Conservation (phyloP, 1,140 invertebrate genomes). For the Sogatella furcifera region DNA sequence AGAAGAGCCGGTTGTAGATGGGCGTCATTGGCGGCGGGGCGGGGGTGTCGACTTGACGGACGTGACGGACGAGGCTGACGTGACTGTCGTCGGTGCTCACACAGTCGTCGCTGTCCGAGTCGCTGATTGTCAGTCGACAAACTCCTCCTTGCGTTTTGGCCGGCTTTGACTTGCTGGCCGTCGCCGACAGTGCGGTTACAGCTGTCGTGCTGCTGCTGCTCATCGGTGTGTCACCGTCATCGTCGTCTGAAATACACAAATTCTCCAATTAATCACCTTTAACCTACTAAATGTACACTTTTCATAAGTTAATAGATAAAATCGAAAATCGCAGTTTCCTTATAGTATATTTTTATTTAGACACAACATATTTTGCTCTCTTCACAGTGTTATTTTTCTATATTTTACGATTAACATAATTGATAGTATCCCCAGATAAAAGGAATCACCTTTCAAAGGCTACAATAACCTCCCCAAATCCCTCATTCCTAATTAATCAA, state of each 20-base stretch:
- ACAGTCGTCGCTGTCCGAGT: slow-evolving; percentile 22
- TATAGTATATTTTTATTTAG: too few relatives aligned
- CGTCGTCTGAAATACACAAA: background rate
- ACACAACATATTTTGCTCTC: too few relatives aligned
- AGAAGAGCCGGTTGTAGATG: background rate
- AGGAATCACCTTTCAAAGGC: too few relatives aligned
- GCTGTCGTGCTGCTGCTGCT: background rate
- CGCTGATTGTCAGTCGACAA: slow-evolving; percentile 28
- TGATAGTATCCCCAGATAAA: too few relatives aligned
- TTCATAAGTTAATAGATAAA: too few relatives aligned
- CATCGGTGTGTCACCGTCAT: background rate
- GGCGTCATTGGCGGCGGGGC: background rate
- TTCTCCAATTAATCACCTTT: background rate
- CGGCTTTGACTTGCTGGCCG: background rate
- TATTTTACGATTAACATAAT: too few relatives aligned
- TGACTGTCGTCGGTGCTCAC: slow-evolving; percentile 1
- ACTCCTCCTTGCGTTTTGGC: slow-evolving; percentile 24
- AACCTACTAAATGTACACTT: too few relatives aligned
- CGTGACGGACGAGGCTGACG: slow-evolving; percentile 3
- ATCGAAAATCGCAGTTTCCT: too few relatives aligned
- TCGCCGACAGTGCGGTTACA: background rate
- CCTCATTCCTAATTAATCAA: too few relatives aligned
- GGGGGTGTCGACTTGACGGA: background rate
- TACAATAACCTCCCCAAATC: too few relatives aligned
- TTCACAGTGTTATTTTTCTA: too few relatives aligned